Base-by-base conservation (phyloP, 2,888 invertebrate genomes). In the Machimus rusticus region DNA sequence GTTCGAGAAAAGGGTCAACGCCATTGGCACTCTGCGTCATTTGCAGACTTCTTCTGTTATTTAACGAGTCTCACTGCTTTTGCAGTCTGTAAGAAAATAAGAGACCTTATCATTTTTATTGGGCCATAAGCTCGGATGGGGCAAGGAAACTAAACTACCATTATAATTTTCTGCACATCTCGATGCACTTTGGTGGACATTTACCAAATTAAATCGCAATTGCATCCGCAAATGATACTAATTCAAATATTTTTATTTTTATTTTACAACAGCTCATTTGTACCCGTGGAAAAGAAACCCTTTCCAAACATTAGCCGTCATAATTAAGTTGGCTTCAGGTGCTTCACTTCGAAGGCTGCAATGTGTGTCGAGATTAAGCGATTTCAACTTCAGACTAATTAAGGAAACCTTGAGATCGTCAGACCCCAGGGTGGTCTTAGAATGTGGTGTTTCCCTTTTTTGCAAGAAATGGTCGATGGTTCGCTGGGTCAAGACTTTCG, bases 1-100 rank as follows among this genome's bases (percentile, higher is more conserved):
- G 76, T 76, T 37, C 34, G n/a, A 76, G 76, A 55, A 46, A 81
- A 81, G 81, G 81, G 55, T 81, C 81, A 81, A 81, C 51, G 81
- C 81, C 81, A 55, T 34, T 31, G 81, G 16, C 28, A 55, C 46
- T 34, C 76, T 78, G 5, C 43, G 34, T 76, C 34, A 76, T 76
- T 37, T 37, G 5, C 76, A 39, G 76, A 39, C 34, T 37, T 34
- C 34, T 76, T 76, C 39, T 76, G 76, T 37, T 51, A 51, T 51
- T 51, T 51, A 51, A 51, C 51, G n/a, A 37, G 76, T 14, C n/a
- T n/a, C 76, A 74, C 28, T 76, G 19, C 76, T 76, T 34, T 76
- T 76, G 14, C 76, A 28, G n/a, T 23, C 28, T 23, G 66, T 23
- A 16, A 23, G 19, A 9, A 5, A 1, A 76, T 34, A 76, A 16